Evolutionary conservation across 1,140 invertebrate genomes (phyloP), one percentile per base, ranked within the genome.

Genomic region (Penaeus chinensis): DNA sequence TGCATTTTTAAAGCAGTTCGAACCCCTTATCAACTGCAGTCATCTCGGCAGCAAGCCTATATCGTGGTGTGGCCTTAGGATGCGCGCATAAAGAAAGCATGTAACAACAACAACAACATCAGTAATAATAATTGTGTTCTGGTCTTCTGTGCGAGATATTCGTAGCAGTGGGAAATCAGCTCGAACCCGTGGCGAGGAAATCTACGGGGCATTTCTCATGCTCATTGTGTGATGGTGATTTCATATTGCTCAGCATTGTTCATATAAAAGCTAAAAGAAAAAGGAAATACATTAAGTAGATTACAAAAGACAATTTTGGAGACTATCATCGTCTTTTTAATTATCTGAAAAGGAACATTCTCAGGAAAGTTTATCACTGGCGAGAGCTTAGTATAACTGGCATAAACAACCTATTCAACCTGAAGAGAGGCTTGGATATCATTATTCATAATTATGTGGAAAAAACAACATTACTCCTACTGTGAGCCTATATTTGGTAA

Each of bases 371-470:
- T 77, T 20, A 84, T 24, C 83, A 60, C 63, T 74, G 22, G n/a
- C 60, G 47, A 84, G 76, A 37, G 76, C 83, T 1, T 84, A 66
- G 54, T 76, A 71, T 77, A 74, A 84, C 83, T 84, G 83, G 66
- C 83, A 42, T 60, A 60, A 20, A 32, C 83, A 84, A 3, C 83
- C 42, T 60, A 84, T 84, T 76, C 42, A 10, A 61, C 83, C 83
- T 16, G 83, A 84, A 61, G 69, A 74, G 76, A 84, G 66, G 60
- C 83, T 84, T 7, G 83, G 7, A 82, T 82, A 63, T 8, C 8
- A 62, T 24, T 63, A 65, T 27, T 63, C n/a, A 13, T 63, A 19
- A 81, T 63, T 16, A 81, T 18, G 63, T 62, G 13, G 71, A 10
- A 71, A 69, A 69, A 32, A 11, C 61, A 83, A 20, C 2, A 32